phyloP scores from a whole-genome alignment of 2,888 invertebrate genomes.

The Aspidapion aeneum region DNA sequence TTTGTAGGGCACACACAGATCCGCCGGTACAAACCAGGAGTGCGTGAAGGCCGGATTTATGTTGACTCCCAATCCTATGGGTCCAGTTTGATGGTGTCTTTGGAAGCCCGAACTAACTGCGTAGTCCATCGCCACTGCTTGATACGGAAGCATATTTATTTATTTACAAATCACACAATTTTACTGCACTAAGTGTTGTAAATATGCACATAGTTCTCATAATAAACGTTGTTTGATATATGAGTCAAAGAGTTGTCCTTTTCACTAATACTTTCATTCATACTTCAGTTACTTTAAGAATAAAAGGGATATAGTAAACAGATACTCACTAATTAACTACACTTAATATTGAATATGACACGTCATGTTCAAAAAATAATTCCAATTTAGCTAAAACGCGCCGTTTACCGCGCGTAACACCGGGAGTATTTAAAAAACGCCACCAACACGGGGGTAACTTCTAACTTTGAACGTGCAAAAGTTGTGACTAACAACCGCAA shows the following conservation, averaged over 20 bases:
- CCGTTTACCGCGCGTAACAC: not conserved
- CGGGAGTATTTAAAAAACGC: not conserved
- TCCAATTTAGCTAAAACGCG: not conserved
- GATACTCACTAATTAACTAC: not conserved
- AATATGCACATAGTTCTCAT: too few species aligned
- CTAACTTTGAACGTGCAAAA: slow-evolving; percentile 33
- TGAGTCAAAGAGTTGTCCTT: too few species aligned
- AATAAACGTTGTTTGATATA: too few species aligned
- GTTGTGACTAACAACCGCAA: slow-evolving; percentile 40
- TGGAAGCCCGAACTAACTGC: slow-evolving; percentile 53
- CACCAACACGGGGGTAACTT: slow-evolving; percentile 5
- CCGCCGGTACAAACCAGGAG: slow-evolving; percentile 94
- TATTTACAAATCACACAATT: slow-evolving; percentile 5
- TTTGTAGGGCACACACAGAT: slow-evolving; percentile 86
- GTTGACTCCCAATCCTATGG: slow-evolving; percentile 53
- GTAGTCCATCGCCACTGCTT: slow-evolving; percentile 86
- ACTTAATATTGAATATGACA: not conserved
- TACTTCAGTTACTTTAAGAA: too few species aligned
- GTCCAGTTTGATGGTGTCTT: slow-evolving; percentile 28
- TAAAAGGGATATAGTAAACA: too few species aligned
- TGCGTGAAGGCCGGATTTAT: slow-evolving; percentile 82
- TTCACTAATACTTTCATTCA: too few species aligned
- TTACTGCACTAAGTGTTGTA: too few species aligned
- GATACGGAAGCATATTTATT: slow-evolving; percentile 74
- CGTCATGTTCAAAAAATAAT: not conserved